phyloP scores from a whole-genome alignment of 2,888 invertebrate genomes.

The Danaus chrysippus region DNA sequence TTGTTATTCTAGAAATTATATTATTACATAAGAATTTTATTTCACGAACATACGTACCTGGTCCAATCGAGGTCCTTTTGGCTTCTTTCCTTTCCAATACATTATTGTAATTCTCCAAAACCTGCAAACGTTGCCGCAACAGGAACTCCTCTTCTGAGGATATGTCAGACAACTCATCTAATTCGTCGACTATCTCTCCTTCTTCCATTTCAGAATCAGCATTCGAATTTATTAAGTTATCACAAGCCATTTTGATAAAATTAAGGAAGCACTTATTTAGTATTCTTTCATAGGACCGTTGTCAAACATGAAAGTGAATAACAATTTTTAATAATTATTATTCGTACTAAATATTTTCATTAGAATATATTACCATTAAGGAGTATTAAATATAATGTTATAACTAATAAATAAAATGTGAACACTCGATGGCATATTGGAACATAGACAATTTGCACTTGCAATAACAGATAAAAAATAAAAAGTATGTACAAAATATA shows the following conservation, averaged over 20 bases:
- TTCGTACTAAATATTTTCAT: too few relatives aligned
- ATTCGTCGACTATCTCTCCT: slow-evolving; percentile 70
- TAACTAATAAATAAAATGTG: too few relatives aligned
- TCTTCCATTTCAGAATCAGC: slow-evolving; percentile 72
- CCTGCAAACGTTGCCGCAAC: slow-evolving; percentile 63
- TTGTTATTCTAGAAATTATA: too few relatives aligned
- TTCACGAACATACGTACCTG: slow-evolving; percentile 43
- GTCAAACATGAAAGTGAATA: neutral
- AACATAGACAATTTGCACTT: too few relatives aligned
- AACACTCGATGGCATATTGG: too few relatives aligned
- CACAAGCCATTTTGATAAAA: slow-evolving; percentile 48
- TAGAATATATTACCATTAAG: too few relatives aligned
- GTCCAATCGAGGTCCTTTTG: slow-evolving; percentile 47
- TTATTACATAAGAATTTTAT: too few relatives aligned
- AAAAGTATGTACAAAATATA: too few relatives aligned
- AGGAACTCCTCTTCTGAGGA: slow-evolving; percentile 73
- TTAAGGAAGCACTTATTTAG: neutral
- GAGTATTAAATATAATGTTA: too few relatives aligned
- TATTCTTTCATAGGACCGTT: neutral
- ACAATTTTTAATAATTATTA: neutral
- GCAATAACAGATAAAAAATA: too few relatives aligned
- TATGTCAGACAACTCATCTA: slow-evolving; percentile 68
- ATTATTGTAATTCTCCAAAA: slow-evolving; percentile 71
- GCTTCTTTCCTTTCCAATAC: slow-evolving; percentile 72
- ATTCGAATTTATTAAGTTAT: slow-evolving; percentile 45